Conservation (phyloP, 1,140 invertebrate genomes). For the Zeugodacus cucurbitae region DNA sequence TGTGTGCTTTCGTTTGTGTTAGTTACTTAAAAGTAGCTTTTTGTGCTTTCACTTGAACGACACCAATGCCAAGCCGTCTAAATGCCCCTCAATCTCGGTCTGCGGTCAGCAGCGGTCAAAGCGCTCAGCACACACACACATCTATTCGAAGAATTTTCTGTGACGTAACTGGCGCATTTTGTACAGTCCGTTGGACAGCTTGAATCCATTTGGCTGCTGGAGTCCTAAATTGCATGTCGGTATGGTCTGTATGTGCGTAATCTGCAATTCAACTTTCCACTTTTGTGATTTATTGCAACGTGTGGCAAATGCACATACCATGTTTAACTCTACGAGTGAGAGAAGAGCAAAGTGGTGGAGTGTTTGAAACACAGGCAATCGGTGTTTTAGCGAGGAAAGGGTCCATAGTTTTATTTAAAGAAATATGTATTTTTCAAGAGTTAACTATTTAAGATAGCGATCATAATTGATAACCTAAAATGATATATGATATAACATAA, state of each 20-base stretch:
- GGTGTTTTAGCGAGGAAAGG: neutral
- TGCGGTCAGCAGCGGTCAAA: neutral
- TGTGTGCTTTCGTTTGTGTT: neutral
- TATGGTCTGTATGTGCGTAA: slow-evolving; percentile 51
- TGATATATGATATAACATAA: neutral
- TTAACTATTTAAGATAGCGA: neutral
- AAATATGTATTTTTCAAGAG: too few species aligned
- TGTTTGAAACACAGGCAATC: neutral
- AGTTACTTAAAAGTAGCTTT: neutral
- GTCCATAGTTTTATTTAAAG: too few species aligned
- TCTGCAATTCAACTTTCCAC: slow-evolving; percentile 63
- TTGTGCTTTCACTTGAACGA: neutral
- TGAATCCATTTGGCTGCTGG: slow-evolving; percentile 55
- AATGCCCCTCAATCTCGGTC: slow-evolving; percentile 12
- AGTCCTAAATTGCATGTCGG: slow-evolving; percentile 47
- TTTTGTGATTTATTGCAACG: slow-evolving; percentile 63
- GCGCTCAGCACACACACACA: neutral
- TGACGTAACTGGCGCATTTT: neutral
- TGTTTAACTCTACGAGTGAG: neutral
- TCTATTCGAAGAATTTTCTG: neutral
- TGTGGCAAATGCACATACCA: slow-evolving; percentile 62
- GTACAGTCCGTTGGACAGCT: slow-evolving; percentile 46
- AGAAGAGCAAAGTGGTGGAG: neutral
- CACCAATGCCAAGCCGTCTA: slow-evolving; percentile 9
- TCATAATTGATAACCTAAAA: neutral